Conservation (phyloP, 2,113 vertebrate species). For the Numida meleagris region DNA sequence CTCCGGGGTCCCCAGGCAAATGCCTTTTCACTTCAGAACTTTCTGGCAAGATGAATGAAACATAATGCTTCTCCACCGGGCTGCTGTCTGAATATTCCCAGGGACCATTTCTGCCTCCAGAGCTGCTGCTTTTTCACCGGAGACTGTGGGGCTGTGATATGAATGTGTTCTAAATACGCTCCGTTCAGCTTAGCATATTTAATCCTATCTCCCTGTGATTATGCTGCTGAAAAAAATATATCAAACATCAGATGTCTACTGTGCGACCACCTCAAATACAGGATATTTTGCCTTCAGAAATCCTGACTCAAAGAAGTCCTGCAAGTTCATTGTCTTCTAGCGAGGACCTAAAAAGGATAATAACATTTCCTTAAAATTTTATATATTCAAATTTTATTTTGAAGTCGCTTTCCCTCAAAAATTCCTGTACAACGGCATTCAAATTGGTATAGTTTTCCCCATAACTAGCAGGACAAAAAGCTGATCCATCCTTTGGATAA, state of each 20-base stretch:
- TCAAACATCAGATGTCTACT: background rate
- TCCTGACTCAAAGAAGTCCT: background rate
- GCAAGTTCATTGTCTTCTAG: background rate
- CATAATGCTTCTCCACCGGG: rapidly evolving
- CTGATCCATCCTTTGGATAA: background rate
- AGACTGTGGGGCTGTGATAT: background rate
- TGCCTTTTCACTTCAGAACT: background rate
- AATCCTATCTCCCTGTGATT: background rate
- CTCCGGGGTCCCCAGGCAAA: background rate
- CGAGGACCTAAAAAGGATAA: background rate
- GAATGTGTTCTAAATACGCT: background rate
- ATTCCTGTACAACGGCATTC: background rate
- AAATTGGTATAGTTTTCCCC: background rate
- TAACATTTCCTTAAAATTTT: background rate
- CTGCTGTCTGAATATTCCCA: background rate
- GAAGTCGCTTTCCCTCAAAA: background rate
- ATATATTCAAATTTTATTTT: background rate
- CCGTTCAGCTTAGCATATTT: background rate
- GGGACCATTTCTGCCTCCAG: background rate
- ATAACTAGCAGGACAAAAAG: background rate
- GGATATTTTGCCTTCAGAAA: background rate
- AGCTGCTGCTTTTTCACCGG: background rate
- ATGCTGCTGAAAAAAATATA: background rate
- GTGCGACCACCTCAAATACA: background rate
- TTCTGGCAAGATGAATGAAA: background rate